Evolutionary conservation across 2,888 invertebrate species (phyloP).

Genomic region (Mycogona germanica): DNA sequence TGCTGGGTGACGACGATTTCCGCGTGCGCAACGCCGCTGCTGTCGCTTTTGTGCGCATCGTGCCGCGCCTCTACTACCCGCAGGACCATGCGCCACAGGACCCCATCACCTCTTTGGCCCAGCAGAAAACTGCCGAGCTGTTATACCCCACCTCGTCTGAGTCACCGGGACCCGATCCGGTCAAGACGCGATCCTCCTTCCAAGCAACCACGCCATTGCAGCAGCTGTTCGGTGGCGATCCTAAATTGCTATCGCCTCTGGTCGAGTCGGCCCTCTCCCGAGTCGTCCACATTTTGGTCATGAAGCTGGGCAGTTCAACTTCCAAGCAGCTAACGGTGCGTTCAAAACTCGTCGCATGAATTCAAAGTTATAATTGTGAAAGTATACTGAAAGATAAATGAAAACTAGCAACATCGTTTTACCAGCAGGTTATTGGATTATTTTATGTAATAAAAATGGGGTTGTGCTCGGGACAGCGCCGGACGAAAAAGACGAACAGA

Average conservation of each 20-base stretch:
- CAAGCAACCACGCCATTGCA: no score
- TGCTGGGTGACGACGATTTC: conserved; percentile 61
- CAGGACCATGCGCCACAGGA: conserved; percentile 41
- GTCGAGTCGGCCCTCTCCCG: conserved; percentile 45
- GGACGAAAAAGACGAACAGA: no score
- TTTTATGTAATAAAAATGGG: no score
- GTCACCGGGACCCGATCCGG: conserved; percentile 30
- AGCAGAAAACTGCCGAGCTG: conserved; percentile 29
- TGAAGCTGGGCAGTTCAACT: conserved; percentile 45
- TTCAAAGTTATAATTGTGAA: neutral
- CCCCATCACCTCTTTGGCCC: conserved; percentile 43
- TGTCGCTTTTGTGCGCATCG: conserved; percentile 44
- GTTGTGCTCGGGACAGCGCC: no score
- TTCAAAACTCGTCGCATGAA: conserved; percentile 20
- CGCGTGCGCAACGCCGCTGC: conserved; percentile 61
- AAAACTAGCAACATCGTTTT: no score
- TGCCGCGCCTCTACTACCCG: conserved; percentile 33
- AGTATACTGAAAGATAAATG: no score
- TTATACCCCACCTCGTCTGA: conserved; percentile 32
- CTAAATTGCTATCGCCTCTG: conserved; percentile 33
- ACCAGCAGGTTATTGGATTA: no score
- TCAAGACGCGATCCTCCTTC: no score
- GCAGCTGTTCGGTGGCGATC: conserved; percentile 37
- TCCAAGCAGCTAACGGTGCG: conserved; percentile 56
- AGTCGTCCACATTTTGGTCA: conserved; percentile 41